These are phyloP conservation scores for Zonotrichia albicollis DNA, from an alignment of 2,797 vertebrate genomes.

Conservation along the genomic window DNA sequence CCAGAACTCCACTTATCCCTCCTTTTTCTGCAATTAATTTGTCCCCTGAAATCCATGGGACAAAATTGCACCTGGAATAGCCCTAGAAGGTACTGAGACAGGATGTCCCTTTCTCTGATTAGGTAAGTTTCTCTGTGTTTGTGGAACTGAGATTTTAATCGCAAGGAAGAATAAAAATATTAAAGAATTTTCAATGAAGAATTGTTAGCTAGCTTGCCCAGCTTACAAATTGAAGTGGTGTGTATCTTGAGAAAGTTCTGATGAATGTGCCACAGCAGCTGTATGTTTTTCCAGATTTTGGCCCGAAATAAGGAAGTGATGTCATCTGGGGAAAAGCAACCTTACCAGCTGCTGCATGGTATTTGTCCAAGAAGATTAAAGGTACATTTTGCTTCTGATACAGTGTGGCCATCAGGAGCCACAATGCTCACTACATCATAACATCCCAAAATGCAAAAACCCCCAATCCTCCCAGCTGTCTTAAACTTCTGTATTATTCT, in stretches of 20 bases:
- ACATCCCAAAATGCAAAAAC: background rate
- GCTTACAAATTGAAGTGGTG: background rate
- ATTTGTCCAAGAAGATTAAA: background rate
- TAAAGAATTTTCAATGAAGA: background rate
- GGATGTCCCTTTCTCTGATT: background rate
- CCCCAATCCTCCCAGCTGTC: fast-evolving
- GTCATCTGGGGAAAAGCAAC: background rate
- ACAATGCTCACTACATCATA: background rate
- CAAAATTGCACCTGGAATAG: background rate
- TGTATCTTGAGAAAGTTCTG: background rate
- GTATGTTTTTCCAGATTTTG: background rate
- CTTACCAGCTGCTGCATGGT: background rate
- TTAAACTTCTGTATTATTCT: background rate
- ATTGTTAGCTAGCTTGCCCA: background rate
- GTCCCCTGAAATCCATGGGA: background rate
- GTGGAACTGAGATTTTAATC: background rate
- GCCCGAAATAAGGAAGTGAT: background rate
- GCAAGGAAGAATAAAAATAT: background rate
- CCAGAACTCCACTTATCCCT: fast-evolving
- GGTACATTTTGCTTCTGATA: background rate
- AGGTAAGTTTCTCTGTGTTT: background rate
- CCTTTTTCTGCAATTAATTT: background rate
- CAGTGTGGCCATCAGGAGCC: background rate
- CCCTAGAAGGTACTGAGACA: background rate
- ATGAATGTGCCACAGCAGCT: background rate